Percentiles rank a stretch among this genome's conserved stretches.
These are phyloP conservation scores for Hippocampus mohnikei DNA, from an alignment of 2,113 vertebrate species.

Conservation along the genomic window DNA sequence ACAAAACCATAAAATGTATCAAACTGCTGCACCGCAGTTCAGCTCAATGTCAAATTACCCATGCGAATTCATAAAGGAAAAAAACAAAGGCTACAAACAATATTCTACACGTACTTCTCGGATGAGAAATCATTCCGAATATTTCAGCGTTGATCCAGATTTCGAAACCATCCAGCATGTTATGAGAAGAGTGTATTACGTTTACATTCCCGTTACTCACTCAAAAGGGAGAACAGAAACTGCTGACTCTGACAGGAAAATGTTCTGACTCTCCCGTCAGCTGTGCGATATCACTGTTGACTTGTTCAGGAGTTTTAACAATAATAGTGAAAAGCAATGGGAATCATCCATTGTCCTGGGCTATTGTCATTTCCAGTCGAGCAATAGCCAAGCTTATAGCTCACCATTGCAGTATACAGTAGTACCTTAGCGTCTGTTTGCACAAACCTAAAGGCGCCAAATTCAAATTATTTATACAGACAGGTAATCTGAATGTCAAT, in stretches of 20 bases:
- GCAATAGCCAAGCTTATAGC: too few relatives aligned
- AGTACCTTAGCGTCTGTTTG: too few relatives aligned
- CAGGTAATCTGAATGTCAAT: too few relatives aligned
- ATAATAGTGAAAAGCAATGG: neutral
- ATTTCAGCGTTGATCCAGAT: neutral
- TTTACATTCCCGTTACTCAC: neutral
- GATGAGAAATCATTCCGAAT: neutral
- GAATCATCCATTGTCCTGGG: neutral
- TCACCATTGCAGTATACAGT: too few relatives aligned
- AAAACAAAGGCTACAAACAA: neutral
- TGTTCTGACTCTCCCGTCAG: neutral
- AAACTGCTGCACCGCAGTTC: neutral
- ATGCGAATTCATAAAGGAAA: neutral
- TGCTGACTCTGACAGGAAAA: slow-evolving; percentile 10
- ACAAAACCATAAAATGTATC: neutral
- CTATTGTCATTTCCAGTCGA: too few relatives aligned
- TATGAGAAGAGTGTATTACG: neutral
- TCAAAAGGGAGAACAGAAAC: slow-evolving; percentile 29
- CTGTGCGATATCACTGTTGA: slow-evolving; percentile 4
- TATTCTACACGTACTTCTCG: neutral
- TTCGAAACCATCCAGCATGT: neutral
- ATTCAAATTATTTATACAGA: too few relatives aligned
- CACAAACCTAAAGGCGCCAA: too few relatives aligned
- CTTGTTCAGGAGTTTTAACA: neutral
- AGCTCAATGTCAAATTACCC: neutral